phyloP scores from a whole-genome alignment of 2,888 invertebrate species.

The Dryobota labecula region DNA sequence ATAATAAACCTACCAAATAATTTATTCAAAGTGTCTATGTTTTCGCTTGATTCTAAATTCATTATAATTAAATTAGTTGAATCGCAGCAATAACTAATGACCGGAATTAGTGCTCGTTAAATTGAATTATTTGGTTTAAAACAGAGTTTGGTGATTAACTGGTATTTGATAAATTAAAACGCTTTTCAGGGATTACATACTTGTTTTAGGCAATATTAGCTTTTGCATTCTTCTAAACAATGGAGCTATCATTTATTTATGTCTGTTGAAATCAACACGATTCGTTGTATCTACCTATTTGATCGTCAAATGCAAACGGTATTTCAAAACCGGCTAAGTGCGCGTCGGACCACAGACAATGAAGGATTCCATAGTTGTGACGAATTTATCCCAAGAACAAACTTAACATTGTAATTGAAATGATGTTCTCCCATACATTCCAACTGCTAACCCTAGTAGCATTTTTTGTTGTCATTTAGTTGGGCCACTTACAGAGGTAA shows the following conservation, averaged over 20 bases:
- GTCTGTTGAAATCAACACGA: neutral
- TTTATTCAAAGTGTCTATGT: neutral
- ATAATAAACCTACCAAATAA: constrained; percentile 6
- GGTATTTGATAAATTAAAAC: neutral
- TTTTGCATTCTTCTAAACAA: neutral
- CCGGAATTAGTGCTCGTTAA: neutral
- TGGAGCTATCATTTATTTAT: neutral
- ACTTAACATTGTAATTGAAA: too few relatives aligned
- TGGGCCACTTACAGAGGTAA: too few relatives aligned
- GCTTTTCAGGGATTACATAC: neutral
- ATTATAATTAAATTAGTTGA: neutral
- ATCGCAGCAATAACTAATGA: neutral
- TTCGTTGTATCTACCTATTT: neutral
- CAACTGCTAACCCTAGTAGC: too few relatives aligned
- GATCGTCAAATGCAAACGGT: neutral
- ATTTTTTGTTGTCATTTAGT: too few relatives aligned
- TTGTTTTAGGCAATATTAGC: neutral
- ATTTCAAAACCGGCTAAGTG: too few relatives aligned
- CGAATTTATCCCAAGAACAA: too few relatives aligned
- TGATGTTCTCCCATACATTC: too few relatives aligned
- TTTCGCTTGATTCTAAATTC: neutral
- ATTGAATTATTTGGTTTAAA: neutral
- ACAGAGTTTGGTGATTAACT: neutral
- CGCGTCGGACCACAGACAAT: too few relatives aligned
- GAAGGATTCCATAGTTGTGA: too few relatives aligned